Evolutionary conservation across 1,140 invertebrate genomes (phyloP), one percentile per base, ranked within the genome.

Genomic region (Formica exsecta): DNA sequence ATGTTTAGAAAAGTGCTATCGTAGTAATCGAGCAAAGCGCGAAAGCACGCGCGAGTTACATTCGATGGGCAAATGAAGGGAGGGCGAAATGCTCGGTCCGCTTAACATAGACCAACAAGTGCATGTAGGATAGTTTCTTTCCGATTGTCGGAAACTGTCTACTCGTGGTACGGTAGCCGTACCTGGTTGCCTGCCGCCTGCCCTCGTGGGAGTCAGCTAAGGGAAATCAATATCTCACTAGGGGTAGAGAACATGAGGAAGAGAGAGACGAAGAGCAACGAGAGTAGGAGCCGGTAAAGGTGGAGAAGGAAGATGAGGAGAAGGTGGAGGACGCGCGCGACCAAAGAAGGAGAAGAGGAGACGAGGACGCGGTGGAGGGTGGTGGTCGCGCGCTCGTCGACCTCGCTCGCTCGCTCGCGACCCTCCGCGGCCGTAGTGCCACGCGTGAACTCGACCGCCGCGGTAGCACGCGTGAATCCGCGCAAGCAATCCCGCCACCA

Each of bases 161-260:
- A 80, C 71, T 90, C 81, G 86, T 85, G 88, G 87, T 77, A 83
- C 57, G 87, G 85, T 91, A 91, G 90, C 86, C 88, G 90, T 91
- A 91, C 90, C 90, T 89, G 90, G 90, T 89, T 87, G 92, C 92
- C 92, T 91, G 93, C 93, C 93, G 93, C 91, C 89, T 90, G 91
- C 92, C 93, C 94, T 94, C 93, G 94, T 94, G 94, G 94, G 93
- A 94, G 93, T 94, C 92, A 94, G 94, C 94, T 95, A 95, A 94
- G 94, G 94, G 94, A 95, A 95, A 95, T 94, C 94, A 95, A 95
- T 95, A 95, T 94, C 94, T 95, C 94, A 95, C 94, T 94, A 93
- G 94, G 93, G 92, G 93, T 92, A 92, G 92, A 92, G 91, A 89
- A 81, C 81, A 83, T 75, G 87, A 91, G 88, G 90, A 87, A 87